These are phyloP conservation scores for Tenebrosternarchus preto DNA, from an alignment of 2,113 vertebrate species.

Conservation along the genomic window DNA sequence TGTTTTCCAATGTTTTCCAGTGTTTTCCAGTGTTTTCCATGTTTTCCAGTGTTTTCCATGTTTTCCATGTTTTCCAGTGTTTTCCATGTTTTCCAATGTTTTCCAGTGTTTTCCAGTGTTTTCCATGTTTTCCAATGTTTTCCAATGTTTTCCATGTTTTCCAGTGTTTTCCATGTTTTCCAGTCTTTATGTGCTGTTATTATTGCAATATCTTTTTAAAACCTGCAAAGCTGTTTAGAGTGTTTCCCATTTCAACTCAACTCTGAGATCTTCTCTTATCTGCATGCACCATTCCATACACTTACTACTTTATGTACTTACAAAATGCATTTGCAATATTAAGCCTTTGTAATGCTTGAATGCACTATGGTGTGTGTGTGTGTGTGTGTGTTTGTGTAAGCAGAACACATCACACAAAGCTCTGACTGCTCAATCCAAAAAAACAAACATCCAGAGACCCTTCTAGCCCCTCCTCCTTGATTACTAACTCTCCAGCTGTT, in stretches of 20 bases:
- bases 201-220: constrained; percentile 9
- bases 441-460: constrained; percentile 38
- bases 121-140: constrained; percentile 50
- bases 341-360: constrained; percentile 13
- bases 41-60: constrained; percentile 33
- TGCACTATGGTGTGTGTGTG: neutral
- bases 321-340: neutral
- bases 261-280: neutral
- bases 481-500: constrained; percentile 36
- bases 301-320: neutral
- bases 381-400: constrained; percentile 14
- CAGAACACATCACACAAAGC: no score
- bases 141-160: constrained; percentile 42
- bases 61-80: constrained; percentile 43
- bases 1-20: constrained; percentile 33
- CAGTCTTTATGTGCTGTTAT: neutral
- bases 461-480: constrained; percentile 46
- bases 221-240: neutral
- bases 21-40: no score
- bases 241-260: neutral
- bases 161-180: constrained; percentile 41
- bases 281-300: neutral
- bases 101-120: no score
- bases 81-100: constrained; percentile 43
- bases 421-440: no score